Evolutionary conservation across 2,797 vertebrate genomes (phyloP).

Genomic region (Orientallactaga sibirica): DNA sequence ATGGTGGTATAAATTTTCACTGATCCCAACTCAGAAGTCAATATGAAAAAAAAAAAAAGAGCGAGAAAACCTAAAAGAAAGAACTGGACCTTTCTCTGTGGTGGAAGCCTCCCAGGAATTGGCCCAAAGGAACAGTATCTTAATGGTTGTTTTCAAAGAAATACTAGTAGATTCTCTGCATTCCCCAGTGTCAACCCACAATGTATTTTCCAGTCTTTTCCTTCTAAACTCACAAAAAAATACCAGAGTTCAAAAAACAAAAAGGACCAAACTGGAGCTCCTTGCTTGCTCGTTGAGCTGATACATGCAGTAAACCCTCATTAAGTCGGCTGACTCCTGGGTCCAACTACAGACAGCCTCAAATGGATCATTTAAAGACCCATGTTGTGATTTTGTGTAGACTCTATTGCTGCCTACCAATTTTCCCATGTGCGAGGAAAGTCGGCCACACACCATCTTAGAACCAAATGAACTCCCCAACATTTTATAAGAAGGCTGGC

Average conservation of each 20-base stretch:
- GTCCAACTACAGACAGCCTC: neutral
- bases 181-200: slow-evolving; percentile 59
- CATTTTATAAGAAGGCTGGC: slow-evolving; percentile 72
- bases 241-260: slow-evolving; percentile 65
- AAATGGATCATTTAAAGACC: slow-evolving; percentile 47
- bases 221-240: slow-evolving; percentile 42
- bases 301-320: neutral
- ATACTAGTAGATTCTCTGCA: slow-evolving; percentile 59
- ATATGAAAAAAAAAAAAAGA: slow-evolving; percentile 40
- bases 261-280: slow-evolving; percentile 46
- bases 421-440: slow-evolving; percentile 63
- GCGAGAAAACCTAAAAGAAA: slow-evolving; percentile 23
- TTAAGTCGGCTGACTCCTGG: slow-evolving; percentile 26
- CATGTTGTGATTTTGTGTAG: slow-evolving; percentile 3
- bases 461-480: slow-evolving; percentile 70
- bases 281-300: slow-evolving; percentile 1
- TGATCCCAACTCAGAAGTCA: slow-evolving; percentile 63
- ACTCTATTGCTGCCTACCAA: slow-evolving; percentile 22
- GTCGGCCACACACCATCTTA: slow-evolving; percentile 62
- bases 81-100: slow-evolving; percentile 53
- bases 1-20: slow-evolving; percentile 67
- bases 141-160: slow-evolving; percentile 78
- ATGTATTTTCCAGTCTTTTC: slow-evolving; percentile 76
- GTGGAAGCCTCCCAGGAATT: slow-evolving; percentile 67
- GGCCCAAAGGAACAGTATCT: slow-evolving; percentile 52